Evolutionary conservation across 2,888 invertebrate genomes (phyloP), one percentile per base, ranked within the genome.

Genomic region (Oxyteleia sp.): DNA sequence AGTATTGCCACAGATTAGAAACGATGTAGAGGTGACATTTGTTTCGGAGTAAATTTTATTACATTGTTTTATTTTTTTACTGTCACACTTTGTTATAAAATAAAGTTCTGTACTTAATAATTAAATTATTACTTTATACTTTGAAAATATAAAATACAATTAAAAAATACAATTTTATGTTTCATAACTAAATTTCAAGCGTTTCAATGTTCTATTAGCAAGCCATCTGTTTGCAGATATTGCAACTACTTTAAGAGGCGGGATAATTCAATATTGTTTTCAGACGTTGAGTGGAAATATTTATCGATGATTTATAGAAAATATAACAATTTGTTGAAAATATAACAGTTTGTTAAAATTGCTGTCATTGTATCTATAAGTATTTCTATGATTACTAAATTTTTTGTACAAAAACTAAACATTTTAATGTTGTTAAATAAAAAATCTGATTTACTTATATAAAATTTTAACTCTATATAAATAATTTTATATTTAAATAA

Each of bases 11-110:
- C 74, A 53, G 74, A 69, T 69, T 63, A 75, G 55, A 10, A 57
- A 51, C 18, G 47, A 63, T 47, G 16, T 75, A 75, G 74, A 81
- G 38, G 61, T 80, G 38, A 59, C 66, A 66, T 66, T 64, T 74
- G 35, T 66, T 55, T 20, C 43, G 16, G n/a, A 66, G 38, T 13
- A 29, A 29, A 53, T 32, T 7, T 13, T 35, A 11, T 49, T 11
- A n/a, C n/a, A 4, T 20, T 16, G 15, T 45, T 23, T 43, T 23
- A 11, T 8, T 13, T 5, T 13, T n/a, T 38, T 38, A 13, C 13
- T 13, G 5, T 38, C 1, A 32, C 32, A 38, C 13, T 38, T 38
- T 5, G 32, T 32, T 53, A 11, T 16, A 11, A 38, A 38, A 38
- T 35, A 57, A 35, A 16, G 8, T 32, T 38, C n/a, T 38, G 4